Evolutionary conservation across 2,888 invertebrate genomes (phyloP).

Genomic region (Spodoptera exigua): DNA sequence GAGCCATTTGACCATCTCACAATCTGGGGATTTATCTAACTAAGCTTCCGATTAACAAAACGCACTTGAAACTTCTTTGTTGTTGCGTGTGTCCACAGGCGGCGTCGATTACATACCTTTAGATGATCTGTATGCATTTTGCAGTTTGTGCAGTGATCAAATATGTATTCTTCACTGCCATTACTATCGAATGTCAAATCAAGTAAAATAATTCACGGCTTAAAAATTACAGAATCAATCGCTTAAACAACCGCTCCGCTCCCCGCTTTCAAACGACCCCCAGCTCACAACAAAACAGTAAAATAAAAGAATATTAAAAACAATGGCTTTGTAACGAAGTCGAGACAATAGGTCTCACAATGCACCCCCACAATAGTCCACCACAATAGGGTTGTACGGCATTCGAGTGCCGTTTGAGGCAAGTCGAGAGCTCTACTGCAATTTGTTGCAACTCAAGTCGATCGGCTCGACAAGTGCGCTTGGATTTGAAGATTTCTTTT

Average conservation of each 20-base stretch:
- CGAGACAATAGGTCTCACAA: slow-evolving; percentile 56
- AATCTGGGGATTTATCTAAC: too few species aligned
- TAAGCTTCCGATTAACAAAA: too few species aligned
- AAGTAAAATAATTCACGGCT: too few species aligned
- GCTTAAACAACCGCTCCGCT: not conserved
- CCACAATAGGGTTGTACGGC: slow-evolving; percentile 51
- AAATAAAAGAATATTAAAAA: slow-evolving; percentile 64
- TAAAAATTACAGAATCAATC: too few species aligned
- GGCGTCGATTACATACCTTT: too few species aligned
- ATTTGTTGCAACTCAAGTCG: slow-evolving; percentile 55
- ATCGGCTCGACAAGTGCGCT: slow-evolving; percentile 38
- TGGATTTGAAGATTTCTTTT: slow-evolving; percentile 9
- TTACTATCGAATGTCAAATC: too few species aligned
- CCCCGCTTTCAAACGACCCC: slow-evolving; percentile 28
- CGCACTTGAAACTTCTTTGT: too few species aligned
- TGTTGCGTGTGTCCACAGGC: too few species aligned
- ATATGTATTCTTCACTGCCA: too few species aligned
- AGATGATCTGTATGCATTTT: too few species aligned
- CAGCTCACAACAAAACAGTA: slow-evolving; percentile 39
- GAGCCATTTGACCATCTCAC: too few species aligned
- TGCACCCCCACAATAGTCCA: slow-evolving; percentile 40
- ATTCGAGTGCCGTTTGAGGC: slow-evolving; percentile 41
- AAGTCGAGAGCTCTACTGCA: slow-evolving; percentile 53
- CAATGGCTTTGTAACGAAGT: slow-evolving; percentile 62
- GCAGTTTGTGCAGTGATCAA: too few species aligned